phyloP scores from a whole-genome alignment of 2,888 invertebrate genomes.

The Aphodius granarius region DNA sequence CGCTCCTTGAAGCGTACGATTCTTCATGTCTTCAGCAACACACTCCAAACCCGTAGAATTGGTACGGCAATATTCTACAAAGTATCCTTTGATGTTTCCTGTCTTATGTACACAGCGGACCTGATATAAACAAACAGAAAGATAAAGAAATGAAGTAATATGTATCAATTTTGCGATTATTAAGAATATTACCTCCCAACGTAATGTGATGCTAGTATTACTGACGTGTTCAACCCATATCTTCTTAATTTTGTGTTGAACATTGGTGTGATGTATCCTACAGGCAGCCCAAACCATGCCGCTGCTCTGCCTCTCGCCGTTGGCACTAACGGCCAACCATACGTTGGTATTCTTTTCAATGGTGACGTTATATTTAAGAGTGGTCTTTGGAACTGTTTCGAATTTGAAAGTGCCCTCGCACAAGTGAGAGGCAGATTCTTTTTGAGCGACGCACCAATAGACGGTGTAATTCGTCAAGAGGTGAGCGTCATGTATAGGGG shows the following conservation, averaged over 20 bases:
- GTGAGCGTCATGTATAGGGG: conserved; percentile 55
- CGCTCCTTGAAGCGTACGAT: conserved; percentile 53
- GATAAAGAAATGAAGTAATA: no score
- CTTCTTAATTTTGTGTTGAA: conserved; percentile 60
- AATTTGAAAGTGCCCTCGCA: conserved; percentile 42
- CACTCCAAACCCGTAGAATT: conserved; percentile 47
- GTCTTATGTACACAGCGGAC: background rate
- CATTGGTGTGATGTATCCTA: conserved; percentile 59
- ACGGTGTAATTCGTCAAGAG: conserved; percentile 73
- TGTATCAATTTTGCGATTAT: no score
- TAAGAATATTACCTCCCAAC: conserved; percentile 80
- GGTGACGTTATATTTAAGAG: conserved; percentile 57
- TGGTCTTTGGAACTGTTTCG: background rate
- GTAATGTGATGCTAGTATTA: conserved; percentile 62
- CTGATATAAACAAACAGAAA: no score
- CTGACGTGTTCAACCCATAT: conserved; percentile 58
- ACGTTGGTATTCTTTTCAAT: conserved; percentile 63
- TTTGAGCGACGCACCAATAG: conserved; percentile 64
- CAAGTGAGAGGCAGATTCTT: conserved; percentile 49
- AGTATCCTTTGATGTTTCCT: background rate
- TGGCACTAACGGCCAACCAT: conserved; percentile 83
- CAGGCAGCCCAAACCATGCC: conserved; percentile 87
- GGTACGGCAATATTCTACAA: conserved; percentile 72
- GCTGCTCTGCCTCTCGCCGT: conserved; percentile 68
- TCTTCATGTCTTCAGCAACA: conserved; percentile 56